phyloP scores from a whole-genome alignment of 2,888 invertebrate genomes.

The Platerodrilus igneus region DNA sequence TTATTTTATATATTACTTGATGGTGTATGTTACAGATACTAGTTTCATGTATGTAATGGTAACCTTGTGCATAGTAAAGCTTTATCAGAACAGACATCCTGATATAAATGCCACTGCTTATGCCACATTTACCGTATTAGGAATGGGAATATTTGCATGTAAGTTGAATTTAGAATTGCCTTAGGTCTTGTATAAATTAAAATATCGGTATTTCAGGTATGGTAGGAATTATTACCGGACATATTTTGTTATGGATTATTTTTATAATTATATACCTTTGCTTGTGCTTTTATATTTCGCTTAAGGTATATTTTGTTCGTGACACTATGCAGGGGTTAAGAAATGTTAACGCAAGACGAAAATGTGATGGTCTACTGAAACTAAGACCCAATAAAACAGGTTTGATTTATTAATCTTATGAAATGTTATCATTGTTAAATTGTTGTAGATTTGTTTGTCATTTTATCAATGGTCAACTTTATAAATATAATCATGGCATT shows the following conservation, averaged over 20 bases:
- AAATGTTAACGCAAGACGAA: background rate
- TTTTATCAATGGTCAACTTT: slow-evolving; percentile 51
- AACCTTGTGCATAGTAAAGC: slow-evolving; percentile 76
- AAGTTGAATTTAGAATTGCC: too few species aligned
- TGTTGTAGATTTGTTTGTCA: slow-evolving; percentile 46
- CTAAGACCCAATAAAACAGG: slow-evolving; percentile 33
- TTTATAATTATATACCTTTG: slow-evolving; percentile 66
- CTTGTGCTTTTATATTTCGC: slow-evolving; percentile 49
- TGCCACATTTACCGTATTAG: slow-evolving; percentile 68
- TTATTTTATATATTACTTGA: too few species aligned
- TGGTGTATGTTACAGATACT: slow-evolving; percentile 59
- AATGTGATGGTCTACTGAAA: slow-evolving; percentile 44
- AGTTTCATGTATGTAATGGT: slow-evolving; percentile 91
- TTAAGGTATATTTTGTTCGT: slow-evolving; percentile 44
- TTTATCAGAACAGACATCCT: slow-evolving; percentile 83
- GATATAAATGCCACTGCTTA: slow-evolving; percentile 81
- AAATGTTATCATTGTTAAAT: too few species aligned
- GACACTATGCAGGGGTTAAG: slow-evolving; percentile 47
- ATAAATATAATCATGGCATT: slow-evolving; percentile 62
- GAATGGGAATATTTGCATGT: slow-evolving; percentile 67
- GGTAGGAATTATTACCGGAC: slow-evolving; percentile 65
- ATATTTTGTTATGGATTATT: slow-evolving; percentile 61
- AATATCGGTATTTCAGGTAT: slow-evolving; percentile 58
- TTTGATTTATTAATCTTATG: background rate
- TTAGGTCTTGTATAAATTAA: slow-evolving; percentile 31